Base-by-base conservation (phyloP, 2,888 invertebrate species). In the Stomorhina lunata region DNA sequence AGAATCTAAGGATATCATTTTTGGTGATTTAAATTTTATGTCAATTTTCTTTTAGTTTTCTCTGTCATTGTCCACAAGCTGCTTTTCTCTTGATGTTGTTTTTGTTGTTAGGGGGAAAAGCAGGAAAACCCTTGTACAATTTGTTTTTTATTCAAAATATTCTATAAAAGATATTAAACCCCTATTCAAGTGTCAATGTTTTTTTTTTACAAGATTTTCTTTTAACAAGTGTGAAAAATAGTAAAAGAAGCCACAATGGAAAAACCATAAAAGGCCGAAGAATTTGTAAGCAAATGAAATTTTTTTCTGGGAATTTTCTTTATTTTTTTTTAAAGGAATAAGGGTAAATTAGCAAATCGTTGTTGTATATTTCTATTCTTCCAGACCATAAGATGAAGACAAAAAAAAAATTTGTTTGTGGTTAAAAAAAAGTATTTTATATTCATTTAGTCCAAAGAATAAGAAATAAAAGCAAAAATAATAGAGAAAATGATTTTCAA, bases 161-260 rank as follows among this genome's bases (percentile, higher is more conserved):
- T n/a, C n/a, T n/a, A 12, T 27, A 12, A 27, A 29, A 37, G 17
- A 6, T 45, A 20, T n/a, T 59, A 65, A 20, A 17, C 22, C 37
- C 27, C 32, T 17, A 15, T 9, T 78, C 63, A 65, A 76, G 68
- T 80, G 68, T 76, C 80, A 69, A 32, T 71, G 68, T 61, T 73
- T 65, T 48, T 6, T 20, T 53, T n/a, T n/a, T n/a, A n/a, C n/a
- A 37, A 40, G 57, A 59, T 63, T 75, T 73, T 68, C 20, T 61
- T 53, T 43, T 69, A 45, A 63, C 25, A 76, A 75, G 75, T 80
- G 69, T 76, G 65, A 80, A 76, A n/a, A 68, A 63, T 45, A 27
- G 32, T 61, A 17, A 43, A 43, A 25, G 22, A 32, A 29, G 34
- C 6, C n/a, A 4, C 2, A 20, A 40, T 34, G 15, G 57, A 55